Conservation (phyloP, 2,113 vertebrate genomes). For the Candoia aspera region DNA sequence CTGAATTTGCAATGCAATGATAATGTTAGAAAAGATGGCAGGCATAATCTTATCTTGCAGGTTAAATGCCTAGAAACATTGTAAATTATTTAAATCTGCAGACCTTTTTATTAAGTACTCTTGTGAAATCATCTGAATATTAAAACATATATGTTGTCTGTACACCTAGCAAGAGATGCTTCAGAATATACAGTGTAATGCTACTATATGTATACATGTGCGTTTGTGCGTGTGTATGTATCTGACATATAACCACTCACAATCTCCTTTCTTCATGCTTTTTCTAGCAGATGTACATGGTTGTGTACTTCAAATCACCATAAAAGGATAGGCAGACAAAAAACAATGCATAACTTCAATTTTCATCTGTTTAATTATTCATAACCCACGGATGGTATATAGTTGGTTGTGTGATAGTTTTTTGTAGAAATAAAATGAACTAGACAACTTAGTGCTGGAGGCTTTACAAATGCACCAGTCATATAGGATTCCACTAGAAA, state of each 20-base stretch:
- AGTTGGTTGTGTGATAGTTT: background rate
- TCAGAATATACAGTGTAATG: background rate
- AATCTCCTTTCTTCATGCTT: background rate
- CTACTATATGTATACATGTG: background rate
- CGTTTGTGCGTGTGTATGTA: constrained; percentile 29
- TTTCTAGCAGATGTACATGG: background rate
- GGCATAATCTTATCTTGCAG: constrained; percentile 19
- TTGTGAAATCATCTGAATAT: constrained; percentile 37
- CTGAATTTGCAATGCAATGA: constrained; percentile 30
- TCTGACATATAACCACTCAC: background rate
- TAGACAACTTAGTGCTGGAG: background rate
- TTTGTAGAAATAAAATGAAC: constrained; percentile 14
- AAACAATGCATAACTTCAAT: background rate
- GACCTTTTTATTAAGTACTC: constrained; percentile 33
- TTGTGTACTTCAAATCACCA: constrained; percentile 16
- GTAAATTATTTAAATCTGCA: constrained; percentile 40
- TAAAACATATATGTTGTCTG: constrained; percentile 26
- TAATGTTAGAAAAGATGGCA: constrained; percentile 17
- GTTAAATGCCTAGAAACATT: constrained; percentile 38
- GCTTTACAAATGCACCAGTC: background rate
- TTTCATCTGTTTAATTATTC: constrained; percentile 29
- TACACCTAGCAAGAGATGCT: background rate
- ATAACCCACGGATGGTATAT: constrained; percentile 12
- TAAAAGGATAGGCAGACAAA: background rate
- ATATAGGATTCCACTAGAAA: background rate